Percentiles rank a stretch among this genome's conserved stretches.
Conservation (phyloP, 2,888 invertebrate species). For the Cryptophagus acutangulus region DNA sequence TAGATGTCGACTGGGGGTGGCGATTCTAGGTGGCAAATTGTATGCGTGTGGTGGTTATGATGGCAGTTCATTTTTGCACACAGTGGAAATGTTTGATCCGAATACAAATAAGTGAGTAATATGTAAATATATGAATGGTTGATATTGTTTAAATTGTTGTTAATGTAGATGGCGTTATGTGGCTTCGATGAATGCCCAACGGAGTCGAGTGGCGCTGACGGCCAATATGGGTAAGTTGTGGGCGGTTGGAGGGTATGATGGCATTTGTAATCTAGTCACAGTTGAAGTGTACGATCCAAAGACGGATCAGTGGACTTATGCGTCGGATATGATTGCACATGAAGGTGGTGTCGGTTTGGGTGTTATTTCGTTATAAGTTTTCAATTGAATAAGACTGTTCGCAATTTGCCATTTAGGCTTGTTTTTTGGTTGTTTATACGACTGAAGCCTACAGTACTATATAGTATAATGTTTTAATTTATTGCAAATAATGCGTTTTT, state of each 20-base stretch:
- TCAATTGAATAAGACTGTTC: not conserved
- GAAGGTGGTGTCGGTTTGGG: constrained; percentile 89
- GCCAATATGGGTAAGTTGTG: constrained; percentile 80
- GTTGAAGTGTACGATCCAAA: constrained; percentile 81
- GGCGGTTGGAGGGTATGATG: constrained; percentile 77
- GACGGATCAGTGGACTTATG: constrained; percentile 67
- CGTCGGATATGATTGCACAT: constrained; percentile 75
- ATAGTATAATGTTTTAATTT: no score
- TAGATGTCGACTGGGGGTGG: constrained; percentile 77
- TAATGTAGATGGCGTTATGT: constrained; percentile 64
- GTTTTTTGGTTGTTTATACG: no score
- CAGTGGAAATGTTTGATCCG: constrained; percentile 78
- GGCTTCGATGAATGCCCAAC: constrained; percentile 75
- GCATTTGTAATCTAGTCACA: constrained; percentile 72
- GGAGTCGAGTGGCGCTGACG: constrained; percentile 75
- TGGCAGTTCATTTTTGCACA: constrained; percentile 74
- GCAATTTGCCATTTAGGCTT: not conserved
- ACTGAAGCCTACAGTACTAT: no score
- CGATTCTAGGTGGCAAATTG: constrained; percentile 73
- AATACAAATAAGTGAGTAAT: constrained; percentile 57
- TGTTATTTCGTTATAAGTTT: constrained; percentile 53
- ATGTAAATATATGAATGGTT: constrained; percentile 6
- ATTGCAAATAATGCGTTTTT: no score
- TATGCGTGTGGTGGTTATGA: constrained; percentile 85
- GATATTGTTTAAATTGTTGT: constrained; percentile 7